phyloP scores from a whole-genome alignment of 2,113 vertebrate genomes.

The Platysteira castanea region DNA sequence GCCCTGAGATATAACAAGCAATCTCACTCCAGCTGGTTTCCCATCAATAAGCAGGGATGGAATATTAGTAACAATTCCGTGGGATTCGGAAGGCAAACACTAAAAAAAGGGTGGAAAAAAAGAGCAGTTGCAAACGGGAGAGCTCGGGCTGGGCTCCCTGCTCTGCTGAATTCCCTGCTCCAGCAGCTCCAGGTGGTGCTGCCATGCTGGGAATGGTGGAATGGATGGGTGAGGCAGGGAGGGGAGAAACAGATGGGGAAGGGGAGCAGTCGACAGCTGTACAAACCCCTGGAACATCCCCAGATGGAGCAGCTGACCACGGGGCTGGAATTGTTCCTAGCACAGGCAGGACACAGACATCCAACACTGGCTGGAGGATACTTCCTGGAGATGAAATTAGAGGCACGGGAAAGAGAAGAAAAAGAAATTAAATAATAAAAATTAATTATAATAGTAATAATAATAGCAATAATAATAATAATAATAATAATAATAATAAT shows the following conservation, averaged over 20 bases:
- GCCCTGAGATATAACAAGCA: slow-evolving; percentile 8
- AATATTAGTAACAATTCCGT: background rate
- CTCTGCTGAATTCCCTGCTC: background rate
- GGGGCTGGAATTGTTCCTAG: background rate
- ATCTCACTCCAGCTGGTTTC: slow-evolving; percentile 33
- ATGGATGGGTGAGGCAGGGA: background rate
- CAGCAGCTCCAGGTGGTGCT: background rate
- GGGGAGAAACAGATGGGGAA: background rate
- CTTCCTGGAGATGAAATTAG: background rate
- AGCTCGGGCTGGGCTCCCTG: background rate
- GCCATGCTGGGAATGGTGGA: background rate
- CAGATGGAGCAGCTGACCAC: background rate
- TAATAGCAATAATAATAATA: background rate
- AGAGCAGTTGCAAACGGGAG: background rate
- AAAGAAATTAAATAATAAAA: too few relatives aligned
- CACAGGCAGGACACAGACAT: background rate
- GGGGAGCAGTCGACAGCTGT: background rate
- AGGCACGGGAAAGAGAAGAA: background rate
- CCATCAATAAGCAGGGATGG: background rate
- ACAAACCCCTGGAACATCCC: background rate
- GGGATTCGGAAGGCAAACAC: background rate
- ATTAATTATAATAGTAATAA: too few relatives aligned
- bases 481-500: too few relatives aligned
- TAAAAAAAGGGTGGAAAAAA: background rate
- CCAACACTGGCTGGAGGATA: background rate